Conservation (phyloP, 2,888 invertebrate species). For the Epinotia demarniana region DNA sequence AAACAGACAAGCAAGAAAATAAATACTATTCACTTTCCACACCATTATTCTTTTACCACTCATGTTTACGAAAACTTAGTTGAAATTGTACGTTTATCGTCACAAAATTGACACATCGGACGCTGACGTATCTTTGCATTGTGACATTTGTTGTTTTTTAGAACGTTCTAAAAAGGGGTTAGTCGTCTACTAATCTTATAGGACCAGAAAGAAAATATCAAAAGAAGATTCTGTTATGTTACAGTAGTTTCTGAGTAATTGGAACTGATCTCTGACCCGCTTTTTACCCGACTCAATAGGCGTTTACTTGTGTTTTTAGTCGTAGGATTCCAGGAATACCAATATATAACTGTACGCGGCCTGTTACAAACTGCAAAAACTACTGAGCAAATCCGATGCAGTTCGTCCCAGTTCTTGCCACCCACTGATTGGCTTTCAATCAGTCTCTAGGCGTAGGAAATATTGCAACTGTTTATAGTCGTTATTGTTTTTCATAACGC, state of each 20-base stretch:
- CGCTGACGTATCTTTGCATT: not conserved
- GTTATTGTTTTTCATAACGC: not conserved
- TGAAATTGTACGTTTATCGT: not conserved
- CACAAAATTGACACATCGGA: not conserved
- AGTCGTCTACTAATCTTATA: not conserved
- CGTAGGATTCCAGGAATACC: conserved; percentile 26
- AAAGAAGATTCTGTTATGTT: conserved; percentile 23
- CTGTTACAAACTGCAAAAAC: conserved; percentile 31
- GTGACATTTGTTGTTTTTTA: not conserved
- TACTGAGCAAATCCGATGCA: conserved; percentile 37
- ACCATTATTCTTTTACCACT: not conserved
- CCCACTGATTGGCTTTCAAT: conserved; percentile 40
- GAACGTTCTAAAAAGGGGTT: not conserved
- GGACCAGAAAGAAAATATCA: not conserved
- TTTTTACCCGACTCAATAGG: conserved; percentile 22
- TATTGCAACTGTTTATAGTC: conserved; percentile 7
- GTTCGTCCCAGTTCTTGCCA: conserved; percentile 41
- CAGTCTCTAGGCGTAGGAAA: conserved; percentile 23
- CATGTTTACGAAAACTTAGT: not conserved
- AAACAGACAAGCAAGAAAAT: conserved; percentile 45
- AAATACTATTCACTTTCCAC: not conserved
- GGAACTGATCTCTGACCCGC: conserved; percentile 35
- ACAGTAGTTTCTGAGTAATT: conserved; percentile 37
- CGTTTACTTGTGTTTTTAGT: conserved; percentile 17
- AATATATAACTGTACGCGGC: conserved; percentile 19